Conservation (phyloP, 37 sponge, comb jelly and placozoan genomes). For the Crambe crambe region DNA sequence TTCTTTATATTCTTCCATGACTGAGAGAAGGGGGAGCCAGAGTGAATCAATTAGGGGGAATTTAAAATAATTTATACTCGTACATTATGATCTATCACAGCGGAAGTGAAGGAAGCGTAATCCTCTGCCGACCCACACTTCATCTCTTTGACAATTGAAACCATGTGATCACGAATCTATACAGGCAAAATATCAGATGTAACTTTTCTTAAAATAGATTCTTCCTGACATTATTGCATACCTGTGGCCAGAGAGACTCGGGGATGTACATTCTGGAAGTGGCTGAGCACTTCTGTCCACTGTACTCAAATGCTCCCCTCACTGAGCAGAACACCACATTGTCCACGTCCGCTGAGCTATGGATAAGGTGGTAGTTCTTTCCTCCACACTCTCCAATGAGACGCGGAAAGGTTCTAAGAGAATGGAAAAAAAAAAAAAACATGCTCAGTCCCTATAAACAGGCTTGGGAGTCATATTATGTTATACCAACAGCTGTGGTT, state of each 20-base stretch:
- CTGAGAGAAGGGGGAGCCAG: conserved; percentile 3
- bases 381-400: conserved; percentile 95
- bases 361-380: conserved; percentile 96
- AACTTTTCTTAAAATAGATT: too few species aligned
- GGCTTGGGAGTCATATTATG: background rate
- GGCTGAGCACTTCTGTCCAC: conserved; percentile 99
- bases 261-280: conserved; percentile 91
- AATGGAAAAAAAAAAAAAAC: background rate
- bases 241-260: conserved; percentile 85
- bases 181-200: background rate
- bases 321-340: conserved; percentile 75
- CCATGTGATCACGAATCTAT: conserved; percentile 79
- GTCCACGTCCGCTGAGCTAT: conserved; percentile 76
- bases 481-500: background rate
- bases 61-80: background rate
- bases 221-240: too few species aligned
- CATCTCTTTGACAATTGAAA: conserved; percentile 58
- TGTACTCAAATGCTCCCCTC: conserved; percentile 92
- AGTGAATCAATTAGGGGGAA: background rate
- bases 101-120: conserved; percentile 81
- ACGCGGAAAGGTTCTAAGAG: conserved; percentile 67
- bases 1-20: conserved; percentile 71
- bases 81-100: conserved; percentile 90
- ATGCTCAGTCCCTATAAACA: too few species aligned
- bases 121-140: conserved; percentile 90